Evolutionary conservation across 2,888 invertebrate species (phyloP), one percentile per base, ranked within the genome.

Genomic region (Leucophenga montana): DNA sequence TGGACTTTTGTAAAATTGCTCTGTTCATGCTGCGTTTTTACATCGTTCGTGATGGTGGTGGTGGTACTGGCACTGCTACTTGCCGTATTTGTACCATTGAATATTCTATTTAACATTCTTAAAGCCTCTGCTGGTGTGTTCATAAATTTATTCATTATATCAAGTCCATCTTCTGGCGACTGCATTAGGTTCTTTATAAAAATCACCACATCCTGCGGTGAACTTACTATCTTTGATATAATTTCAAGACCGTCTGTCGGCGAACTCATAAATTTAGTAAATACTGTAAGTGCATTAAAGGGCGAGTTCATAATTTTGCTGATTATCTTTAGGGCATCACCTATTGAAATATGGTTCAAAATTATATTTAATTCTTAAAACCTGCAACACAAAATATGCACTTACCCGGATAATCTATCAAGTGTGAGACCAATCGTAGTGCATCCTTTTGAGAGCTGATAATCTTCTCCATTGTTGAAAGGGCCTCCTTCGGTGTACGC

Each of bases 221-320:
- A 89, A 71, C 86, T 88, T 44, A 88, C 88, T 70, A 89, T 82
- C 78, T 89, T 89, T 3, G 88, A 86, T 67, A 89, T 89, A 18
- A 89, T 88, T 78, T 89, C 89, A 39, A 89, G 80, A n/a, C 89
- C 87, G 76, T 89, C 89, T n/a, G 87, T 89, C 11, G 89, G 89
- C 4, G 89, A 89, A 69, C 88, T 87, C 89, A 89, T 89, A 69
- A 89, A 89, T 78, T 89, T 89, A 1, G 89, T 89, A 69, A 89
- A 89, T 77, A 89, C 89, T 74, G 88, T 89, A 67, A 89, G 79
- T 57, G 89, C 89, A 75, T 89, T 87, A 69, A 89, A 87, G 11
- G 89, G 89, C 66, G 89, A 89, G 75, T 89, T 88, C 88, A 89
- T 89, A 66, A 89, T 85, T 85, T 89, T 89, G 68, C 87, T 87